Conservation (phyloP, 2,113 vertebrate species). For the Neogobius melanostomus region DNA sequence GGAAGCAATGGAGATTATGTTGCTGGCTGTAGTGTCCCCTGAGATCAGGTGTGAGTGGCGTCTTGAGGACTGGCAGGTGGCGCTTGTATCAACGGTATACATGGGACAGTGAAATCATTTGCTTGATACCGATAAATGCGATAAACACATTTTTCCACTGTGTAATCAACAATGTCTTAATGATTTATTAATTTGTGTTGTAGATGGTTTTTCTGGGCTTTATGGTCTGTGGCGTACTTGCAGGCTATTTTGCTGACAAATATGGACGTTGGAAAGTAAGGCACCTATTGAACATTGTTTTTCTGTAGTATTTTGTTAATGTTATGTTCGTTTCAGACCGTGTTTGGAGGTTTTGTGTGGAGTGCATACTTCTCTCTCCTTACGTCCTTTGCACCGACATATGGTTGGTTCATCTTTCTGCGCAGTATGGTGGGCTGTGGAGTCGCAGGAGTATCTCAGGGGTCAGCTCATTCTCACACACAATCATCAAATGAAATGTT, state of each 20-base stretch:
- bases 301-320: background rate
- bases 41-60: constrained; percentile 91
- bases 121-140: background rate
- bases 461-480: constrained; percentile 71
- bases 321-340: constrained; percentile 70
- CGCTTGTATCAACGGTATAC: constrained; percentile 90
- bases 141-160: background rate
- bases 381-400: constrained; percentile 89
- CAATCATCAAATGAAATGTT: background rate
- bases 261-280: constrained; percentile 94
- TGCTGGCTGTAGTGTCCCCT: constrained; percentile 90
- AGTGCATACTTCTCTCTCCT: constrained; percentile 91
- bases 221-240: constrained; percentile 88
- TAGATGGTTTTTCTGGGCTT: constrained; percentile 98
- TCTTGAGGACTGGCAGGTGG: constrained; percentile 93
- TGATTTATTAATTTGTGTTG: background rate
- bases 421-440: constrained; percentile 92
- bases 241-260: constrained; percentile 87
- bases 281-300: background rate
- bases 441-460: constrained; percentile 86
- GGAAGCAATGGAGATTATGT: constrained; percentile 98
- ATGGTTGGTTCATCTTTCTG: constrained; percentile 93
- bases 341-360: constrained; percentile 89
- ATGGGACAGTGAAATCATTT: constrained; percentile 46
- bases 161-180: background rate